phyloP scores from a whole-genome alignment of 2,797 vertebrate genomes.

The Acridotheres tristis region DNA sequence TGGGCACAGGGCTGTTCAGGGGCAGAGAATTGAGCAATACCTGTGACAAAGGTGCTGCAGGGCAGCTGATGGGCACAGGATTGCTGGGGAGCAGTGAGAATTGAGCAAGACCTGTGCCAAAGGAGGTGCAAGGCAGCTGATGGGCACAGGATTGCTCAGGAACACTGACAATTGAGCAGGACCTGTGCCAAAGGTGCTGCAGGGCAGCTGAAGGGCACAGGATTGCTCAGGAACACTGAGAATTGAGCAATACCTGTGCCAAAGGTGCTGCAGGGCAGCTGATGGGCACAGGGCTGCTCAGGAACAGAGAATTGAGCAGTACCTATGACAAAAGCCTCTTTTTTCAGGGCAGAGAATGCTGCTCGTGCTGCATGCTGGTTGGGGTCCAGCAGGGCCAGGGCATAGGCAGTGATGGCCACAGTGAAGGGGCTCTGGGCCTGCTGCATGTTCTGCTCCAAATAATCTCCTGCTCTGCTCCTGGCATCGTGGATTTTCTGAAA shows the following conservation, averaged over 20 bases:
- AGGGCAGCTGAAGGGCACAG: too few species aligned
- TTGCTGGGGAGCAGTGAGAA: too few species aligned
- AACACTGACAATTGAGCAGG: neutral
- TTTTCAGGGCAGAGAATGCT: constrained; percentile 73
- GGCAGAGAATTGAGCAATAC: constrained; percentile 17
- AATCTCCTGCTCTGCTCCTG: constrained; percentile 74
- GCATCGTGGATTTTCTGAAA: constrained; percentile 78
- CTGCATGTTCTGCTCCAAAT: constrained; percentile 73
- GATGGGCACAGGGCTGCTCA: too few species aligned
- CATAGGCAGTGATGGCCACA: constrained; percentile 82
- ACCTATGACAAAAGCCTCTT: constrained; percentile 80
- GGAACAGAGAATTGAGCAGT: neutral
- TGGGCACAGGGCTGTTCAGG: too few species aligned
- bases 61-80: too few species aligned
- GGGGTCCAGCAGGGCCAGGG: constrained; percentile 80
- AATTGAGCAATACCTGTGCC: too few species aligned
- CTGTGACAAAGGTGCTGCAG: constrained; percentile 64
- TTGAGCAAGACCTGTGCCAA: too few species aligned
- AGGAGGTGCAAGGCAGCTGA: neutral
- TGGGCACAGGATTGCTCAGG: neutral
- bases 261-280: too few species aligned
- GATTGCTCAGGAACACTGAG: too few species aligned
- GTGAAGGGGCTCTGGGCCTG: constrained; percentile 82
- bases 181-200: constrained; percentile 72
- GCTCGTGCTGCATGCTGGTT: neutral